phyloP scores from a whole-genome alignment of 2,888 invertebrate genomes.

The Euclidia mi region DNA sequence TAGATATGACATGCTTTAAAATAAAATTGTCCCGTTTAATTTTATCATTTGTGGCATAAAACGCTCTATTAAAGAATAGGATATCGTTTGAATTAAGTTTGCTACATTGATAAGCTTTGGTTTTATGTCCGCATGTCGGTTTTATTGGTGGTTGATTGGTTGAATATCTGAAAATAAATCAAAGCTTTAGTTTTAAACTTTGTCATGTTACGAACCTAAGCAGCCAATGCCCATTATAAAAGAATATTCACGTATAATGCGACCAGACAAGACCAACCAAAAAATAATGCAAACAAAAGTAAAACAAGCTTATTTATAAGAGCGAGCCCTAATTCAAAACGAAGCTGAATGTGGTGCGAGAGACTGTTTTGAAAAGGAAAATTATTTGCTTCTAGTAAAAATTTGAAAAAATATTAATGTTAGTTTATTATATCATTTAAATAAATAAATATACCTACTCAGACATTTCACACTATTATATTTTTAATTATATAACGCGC shows the following conservation, averaged over 20 bases:
- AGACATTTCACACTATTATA: slow-evolving; percentile 4
- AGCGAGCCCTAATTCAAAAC: slow-evolving; percentile 6
- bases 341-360: too few relatives aligned
- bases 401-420: too few relatives aligned
- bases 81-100: slow-evolving; percentile 9
- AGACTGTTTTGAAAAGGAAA: too few relatives aligned
- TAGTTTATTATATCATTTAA: too few relatives aligned
- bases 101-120: slow-evolving; percentile 22
- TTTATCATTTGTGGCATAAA: not conserved
- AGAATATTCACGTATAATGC: slow-evolving; percentile 4
- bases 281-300: too few relatives aligned
- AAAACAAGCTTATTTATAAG: slow-evolving; percentile 6
- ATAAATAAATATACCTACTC: not conserved
- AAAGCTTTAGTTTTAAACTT: slow-evolving; percentile 5
- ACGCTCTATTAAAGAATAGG: not conserved
- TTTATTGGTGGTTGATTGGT: slow-evolving; percentile 19
- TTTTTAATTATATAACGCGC: too few relatives aligned
- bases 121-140: slow-evolving; percentile 14
- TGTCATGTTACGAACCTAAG: slow-evolving; percentile 4
- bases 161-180: slow-evolving; percentile 18
- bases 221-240: slow-evolving; percentile 7
- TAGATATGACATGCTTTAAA: too few relatives aligned
- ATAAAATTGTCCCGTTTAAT: too few relatives aligned
- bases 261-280: slow-evolving; percentile 6
- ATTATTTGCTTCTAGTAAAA: not conserved